Evolutionary conservation across 2,888 invertebrate species (phyloP).

Genomic region (Diloba caeruleocephala): DNA sequence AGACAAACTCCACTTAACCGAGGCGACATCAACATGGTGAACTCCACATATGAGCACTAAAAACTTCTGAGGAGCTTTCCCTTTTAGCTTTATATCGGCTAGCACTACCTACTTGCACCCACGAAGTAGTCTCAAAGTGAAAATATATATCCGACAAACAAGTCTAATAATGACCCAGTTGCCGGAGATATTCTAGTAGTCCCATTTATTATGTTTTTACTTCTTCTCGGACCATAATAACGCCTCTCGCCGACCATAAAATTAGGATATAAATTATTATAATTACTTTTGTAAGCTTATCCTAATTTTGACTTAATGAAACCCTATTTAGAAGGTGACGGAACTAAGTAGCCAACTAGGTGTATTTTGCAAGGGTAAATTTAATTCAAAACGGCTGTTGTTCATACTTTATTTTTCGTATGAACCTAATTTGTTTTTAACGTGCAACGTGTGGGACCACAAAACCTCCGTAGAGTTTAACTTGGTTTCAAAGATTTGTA

Average conservation of each 20-base stretch:
- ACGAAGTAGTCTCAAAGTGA: constrained; percentile 55
- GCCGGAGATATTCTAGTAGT: constrained; percentile 52
- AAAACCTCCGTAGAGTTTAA: too few relatives aligned
- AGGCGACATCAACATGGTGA: constrained; percentile 8
- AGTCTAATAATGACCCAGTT: constrained; percentile 54
- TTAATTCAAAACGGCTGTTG: constrained; percentile 29
- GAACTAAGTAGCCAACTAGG: constrained; percentile 22
- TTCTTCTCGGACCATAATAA: constrained; percentile 48
- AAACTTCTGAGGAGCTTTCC: constrained; percentile 49
- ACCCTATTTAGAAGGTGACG: constrained; percentile 48
- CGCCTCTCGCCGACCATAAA: constrained; percentile 52
- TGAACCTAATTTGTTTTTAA: constrained; percentile 26
- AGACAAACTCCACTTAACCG: constrained; percentile 8
- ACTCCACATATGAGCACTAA: constrained; percentile 38
- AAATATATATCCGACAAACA: constrained; percentile 59
- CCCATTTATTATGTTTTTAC: constrained; percentile 56
- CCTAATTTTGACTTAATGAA: constrained; percentile 47
- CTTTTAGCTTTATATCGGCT: constrained; percentile 50
- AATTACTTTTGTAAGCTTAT: constrained; percentile 57
- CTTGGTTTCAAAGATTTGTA: too few relatives aligned
- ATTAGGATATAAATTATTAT: constrained; percentile 62
- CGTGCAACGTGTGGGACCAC: neutral
- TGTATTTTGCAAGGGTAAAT: constrained; percentile 24
- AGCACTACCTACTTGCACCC: constrained; percentile 43
- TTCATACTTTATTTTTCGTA: constrained; percentile 19